These are phyloP conservation scores for Atopsyche davidsoni DNA, from an alignment of 1,140 invertebrate species.

Conservation along the genomic window DNA sequence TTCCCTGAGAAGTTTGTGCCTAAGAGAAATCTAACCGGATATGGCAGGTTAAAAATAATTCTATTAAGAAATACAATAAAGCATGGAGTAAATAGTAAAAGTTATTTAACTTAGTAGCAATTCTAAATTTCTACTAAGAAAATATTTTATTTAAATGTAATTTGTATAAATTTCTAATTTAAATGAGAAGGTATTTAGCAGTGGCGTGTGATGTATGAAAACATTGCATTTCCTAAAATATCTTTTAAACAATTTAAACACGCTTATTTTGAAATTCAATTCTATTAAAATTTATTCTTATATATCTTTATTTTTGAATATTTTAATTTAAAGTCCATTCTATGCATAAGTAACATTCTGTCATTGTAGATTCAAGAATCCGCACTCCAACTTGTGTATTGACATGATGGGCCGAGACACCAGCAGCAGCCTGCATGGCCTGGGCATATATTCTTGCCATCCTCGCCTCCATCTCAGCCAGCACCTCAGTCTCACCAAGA, in stretches of 20 bases:
- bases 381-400: slow-evolving; percentile 60
- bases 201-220: too few relatives aligned
- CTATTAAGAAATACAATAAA: slow-evolving; percentile 25
- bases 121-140: too few relatives aligned
- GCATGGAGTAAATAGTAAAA: background rate
- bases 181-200: too few relatives aligned
- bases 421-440: slow-evolving; percentile 66
- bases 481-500: slow-evolving; percentile 66
- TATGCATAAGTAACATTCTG: too few relatives aligned
- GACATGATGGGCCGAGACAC: slow-evolving; percentile 72
- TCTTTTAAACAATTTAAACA: too few relatives aligned
- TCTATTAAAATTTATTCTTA: too few relatives aligned
- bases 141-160: too few relatives aligned
- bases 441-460: slow-evolving; percentile 74
- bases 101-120: too few relatives aligned
- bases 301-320: too few relatives aligned
- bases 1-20: slow-evolving; percentile 84
- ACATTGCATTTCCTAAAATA: too few relatives aligned
- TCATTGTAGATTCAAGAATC: slow-evolving; percentile 49
- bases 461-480: slow-evolving; percentile 57
- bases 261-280: too few relatives aligned
- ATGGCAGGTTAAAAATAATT: slow-evolving; percentile 65
- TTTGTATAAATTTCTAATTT: background rate
- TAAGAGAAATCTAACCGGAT: slow-evolving; percentile 71
- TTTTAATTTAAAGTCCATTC: too few relatives aligned